Evolutionary conservation across 2,888 invertebrate genomes (phyloP), one percentile per base, ranked within the genome.

Genomic region (Lottia scabra): DNA sequence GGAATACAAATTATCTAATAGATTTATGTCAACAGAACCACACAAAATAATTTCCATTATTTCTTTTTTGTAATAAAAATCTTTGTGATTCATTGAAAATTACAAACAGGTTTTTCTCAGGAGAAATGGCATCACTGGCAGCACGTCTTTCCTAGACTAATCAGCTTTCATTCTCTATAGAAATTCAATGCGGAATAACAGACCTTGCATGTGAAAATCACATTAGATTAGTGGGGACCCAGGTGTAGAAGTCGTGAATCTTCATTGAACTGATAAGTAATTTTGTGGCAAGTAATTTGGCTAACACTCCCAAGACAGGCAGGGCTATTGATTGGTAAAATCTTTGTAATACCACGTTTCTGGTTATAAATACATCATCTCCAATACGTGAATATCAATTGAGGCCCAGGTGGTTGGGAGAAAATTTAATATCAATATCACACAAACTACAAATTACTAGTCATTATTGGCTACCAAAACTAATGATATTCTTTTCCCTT

Each of bases 201-300:
- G 26, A 30, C 23, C 38, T 62, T 56, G 68, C 68, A 68, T 68
- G 68, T 62, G 56, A 48, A 68, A 68, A 68, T 68, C 38, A 56
- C 68, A 68, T 68, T 68, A 68, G 56, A 56, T 56, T 56, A 68
- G 68, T 62, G 19, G 56, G 66, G 68, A 68, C 68, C 68, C 68
- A 68, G 68, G 68, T 68, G 68, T 56, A 23, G 56, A 16, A 10
- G 23, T 30, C 19, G 56, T 27, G 27, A 38, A n/a, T 38, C 56
- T 56, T 62, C 56, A 68, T 56, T 48, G 56, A 56, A 62, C 56
- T 62, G 62, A 68, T 68, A 68, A 68, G 68, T 68, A 68, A 68
- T 68, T 68, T 68, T 38, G 56, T 56, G 43, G n/a, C 56, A 68
- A 56, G 56, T 56, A 56, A 56, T 56, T 56, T 56, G 56, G 56